Percentiles rank a stretch among this genome's conserved stretches.
phyloP scores from a whole-genome alignment of 2,113 vertebrate species.

The Apeltes quadracus region DNA sequence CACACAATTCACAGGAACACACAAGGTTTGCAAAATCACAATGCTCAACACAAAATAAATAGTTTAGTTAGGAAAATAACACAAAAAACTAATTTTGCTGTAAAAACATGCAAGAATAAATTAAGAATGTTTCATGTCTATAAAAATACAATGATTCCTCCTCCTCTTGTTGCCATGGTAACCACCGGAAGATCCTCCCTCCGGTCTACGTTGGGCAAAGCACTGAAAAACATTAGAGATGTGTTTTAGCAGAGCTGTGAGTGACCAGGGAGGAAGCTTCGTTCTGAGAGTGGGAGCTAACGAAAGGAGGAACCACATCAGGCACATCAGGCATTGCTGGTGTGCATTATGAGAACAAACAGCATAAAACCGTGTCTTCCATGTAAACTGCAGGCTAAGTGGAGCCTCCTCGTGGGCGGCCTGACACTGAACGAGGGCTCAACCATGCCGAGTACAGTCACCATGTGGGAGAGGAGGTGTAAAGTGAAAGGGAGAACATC shows the following conservation, averaged over 20 bases:
- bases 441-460: slow-evolving; percentile 16
- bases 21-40: slow-evolving; percentile 15
- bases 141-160: slow-evolving; percentile 30
- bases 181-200: slow-evolving; percentile 19
- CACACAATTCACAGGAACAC: background rate
- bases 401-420: no score
- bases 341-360: slow-evolving; percentile 1
- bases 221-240: slow-evolving; percentile 71
- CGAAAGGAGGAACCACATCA: slow-evolving; percentile 6
- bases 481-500: slow-evolving; percentile 15
- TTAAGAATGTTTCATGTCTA: slow-evolving; percentile 61
- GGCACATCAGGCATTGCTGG: background rate
- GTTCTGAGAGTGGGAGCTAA: background rate
- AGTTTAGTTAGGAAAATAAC: slow-evolving; percentile 14
- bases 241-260: slow-evolving; percentile 9
- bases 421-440: slow-evolving; percentile 12
- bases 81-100: slow-evolving; percentile 20
- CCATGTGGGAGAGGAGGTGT: slow-evolving; percentile 1
- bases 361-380: background rate
- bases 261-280: background rate
- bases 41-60: slow-evolving; percentile 34
- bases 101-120: slow-evolving; percentile 64
- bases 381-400: background rate
- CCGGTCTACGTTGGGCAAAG: slow-evolving; percentile 77
- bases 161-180: slow-evolving; percentile 35